A percentile compares a stretch with the other conserved stretches of the same genome.
phyloP scores from a whole-genome alignment of 1,140 invertebrate species.

The Holcopasites calliopsidis region DNA sequence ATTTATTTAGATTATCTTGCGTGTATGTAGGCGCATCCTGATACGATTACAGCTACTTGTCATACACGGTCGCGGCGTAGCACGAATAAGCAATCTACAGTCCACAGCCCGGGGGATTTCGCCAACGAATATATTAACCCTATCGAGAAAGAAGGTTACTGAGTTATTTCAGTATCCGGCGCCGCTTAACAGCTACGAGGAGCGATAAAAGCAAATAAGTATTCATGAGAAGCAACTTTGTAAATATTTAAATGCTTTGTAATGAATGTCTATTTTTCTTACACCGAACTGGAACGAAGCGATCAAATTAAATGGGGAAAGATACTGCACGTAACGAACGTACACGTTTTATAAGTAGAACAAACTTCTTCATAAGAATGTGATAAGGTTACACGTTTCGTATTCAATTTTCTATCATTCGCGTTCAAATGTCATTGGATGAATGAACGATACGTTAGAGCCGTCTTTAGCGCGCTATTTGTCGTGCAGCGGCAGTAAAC shows the following conservation, averaged over 20 bases:
- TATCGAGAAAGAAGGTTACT: conserved; percentile 65
- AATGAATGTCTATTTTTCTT: no score
- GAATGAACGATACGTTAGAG: no score
- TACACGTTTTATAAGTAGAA: neutral
- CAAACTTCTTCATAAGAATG: neutral
- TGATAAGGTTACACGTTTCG: neutral
- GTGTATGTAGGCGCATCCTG: neutral
- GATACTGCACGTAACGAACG: no score
- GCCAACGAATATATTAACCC: conserved; percentile 70
- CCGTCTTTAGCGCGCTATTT: neutral
- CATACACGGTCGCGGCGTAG: neutral
- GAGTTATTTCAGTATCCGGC: conserved; percentile 65
- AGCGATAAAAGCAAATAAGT: neutral
- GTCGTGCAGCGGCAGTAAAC: neutral
- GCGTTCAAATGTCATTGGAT: neutral
- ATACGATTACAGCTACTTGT: conserved; percentile 37
- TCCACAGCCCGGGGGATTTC: conserved; percentile 60
- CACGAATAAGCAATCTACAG: conserved; percentile 60
- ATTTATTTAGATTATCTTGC: conserved; percentile 39
- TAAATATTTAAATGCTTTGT: no score
- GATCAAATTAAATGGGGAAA: no score
- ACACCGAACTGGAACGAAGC: no score
- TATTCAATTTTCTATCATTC: neutral
- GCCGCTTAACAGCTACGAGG: conserved; percentile 35
- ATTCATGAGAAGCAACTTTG: neutral